phyloP scores from a whole-genome alignment of 2,888 invertebrate species.

The Miltochrista miniata region DNA sequence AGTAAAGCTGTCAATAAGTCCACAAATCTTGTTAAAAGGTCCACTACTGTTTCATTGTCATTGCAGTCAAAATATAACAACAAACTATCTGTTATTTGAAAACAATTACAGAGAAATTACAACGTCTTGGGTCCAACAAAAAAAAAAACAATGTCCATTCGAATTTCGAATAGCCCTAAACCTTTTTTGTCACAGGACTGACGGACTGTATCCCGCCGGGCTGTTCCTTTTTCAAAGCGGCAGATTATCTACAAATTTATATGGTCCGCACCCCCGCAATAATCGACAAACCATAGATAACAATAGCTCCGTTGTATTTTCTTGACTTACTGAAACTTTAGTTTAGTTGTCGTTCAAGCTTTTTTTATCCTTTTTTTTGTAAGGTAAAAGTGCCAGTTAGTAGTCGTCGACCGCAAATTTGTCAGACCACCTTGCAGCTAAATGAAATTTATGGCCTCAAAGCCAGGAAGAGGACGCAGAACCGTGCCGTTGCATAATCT shows the following conservation, averaged over 20 bases:
- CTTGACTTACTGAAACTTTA: conserved; percentile 26
- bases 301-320: conserved; percentile 20
- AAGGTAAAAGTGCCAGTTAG: conserved; percentile 56
- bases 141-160: conserved; percentile 41
- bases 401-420: conserved; percentile 78
- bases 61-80: conserved; percentile 58
- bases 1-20: conserved; percentile 25
- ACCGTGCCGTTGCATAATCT: conserved; percentile 81
- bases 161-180: conserved; percentile 27
- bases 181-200: conserved; percentile 33
- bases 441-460: conserved; percentile 77
- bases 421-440: conserved; percentile 82
- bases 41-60: conserved; percentile 47
- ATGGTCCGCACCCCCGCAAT: conserved; percentile 34
- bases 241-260: conserved; percentile 39
- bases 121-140: conserved; percentile 38
- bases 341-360: conserved; percentile 25
- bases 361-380: conserved; percentile 47
- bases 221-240: conserved; percentile 30
- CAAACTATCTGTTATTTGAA: conserved; percentile 55
- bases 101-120: conserved; percentile 67
- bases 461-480: conserved; percentile 75
- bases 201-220: conserved; percentile 15
- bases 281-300: conserved; percentile 43
- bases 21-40: conserved; percentile 44